Conservation (phyloP, 2,113 vertebrate genomes). For the Larimichthys polyactis region DNA sequence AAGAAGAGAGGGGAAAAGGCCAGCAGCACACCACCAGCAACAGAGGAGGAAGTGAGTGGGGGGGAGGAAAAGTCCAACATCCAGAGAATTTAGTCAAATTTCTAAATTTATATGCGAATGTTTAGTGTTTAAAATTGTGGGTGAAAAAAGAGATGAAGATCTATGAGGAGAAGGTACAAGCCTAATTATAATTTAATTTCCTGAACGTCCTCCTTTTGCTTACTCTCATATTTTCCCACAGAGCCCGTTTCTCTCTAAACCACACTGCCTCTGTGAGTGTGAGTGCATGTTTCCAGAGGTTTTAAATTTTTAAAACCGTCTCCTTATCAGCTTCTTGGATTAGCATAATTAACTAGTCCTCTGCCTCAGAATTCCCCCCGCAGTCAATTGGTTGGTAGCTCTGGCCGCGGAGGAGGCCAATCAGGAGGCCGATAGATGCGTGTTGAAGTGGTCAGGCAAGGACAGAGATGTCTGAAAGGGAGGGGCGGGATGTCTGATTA, state of each 20-base stretch:
- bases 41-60: constrained; percentile 58
- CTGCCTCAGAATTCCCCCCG: constrained; percentile 46
- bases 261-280: neutral
- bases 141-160: constrained; percentile 18
- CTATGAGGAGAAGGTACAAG: constrained; percentile 18
- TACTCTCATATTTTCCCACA: constrained; percentile 32
- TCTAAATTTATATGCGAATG: neutral
- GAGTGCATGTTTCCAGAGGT: constrained; percentile 36
- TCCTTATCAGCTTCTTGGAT: constrained; percentile 76
- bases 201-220: constrained; percentile 5
- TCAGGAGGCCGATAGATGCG: neutral
- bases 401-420: constrained; percentile 10
- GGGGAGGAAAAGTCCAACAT: constrained; percentile 31
- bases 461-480: constrained; percentile 7
- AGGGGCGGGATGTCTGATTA: neutral
- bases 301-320: constrained; percentile 53
- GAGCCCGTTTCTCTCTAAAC: constrained; percentile 28
- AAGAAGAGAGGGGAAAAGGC: constrained; percentile 72
- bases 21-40: constrained; percentile 62
- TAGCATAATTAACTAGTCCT: constrained; percentile 77
- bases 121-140: neutral
- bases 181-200: constrained; percentile 35
- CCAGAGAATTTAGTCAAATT: constrained; percentile 26
- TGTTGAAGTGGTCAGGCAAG: constrained; percentile 28
- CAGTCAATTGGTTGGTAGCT: constrained; percentile 44